Evolutionary conservation across 2,888 invertebrate species (phyloP), one percentile per base, ranked within the genome.

Genomic region (Polyommatus iphigenia): DNA sequence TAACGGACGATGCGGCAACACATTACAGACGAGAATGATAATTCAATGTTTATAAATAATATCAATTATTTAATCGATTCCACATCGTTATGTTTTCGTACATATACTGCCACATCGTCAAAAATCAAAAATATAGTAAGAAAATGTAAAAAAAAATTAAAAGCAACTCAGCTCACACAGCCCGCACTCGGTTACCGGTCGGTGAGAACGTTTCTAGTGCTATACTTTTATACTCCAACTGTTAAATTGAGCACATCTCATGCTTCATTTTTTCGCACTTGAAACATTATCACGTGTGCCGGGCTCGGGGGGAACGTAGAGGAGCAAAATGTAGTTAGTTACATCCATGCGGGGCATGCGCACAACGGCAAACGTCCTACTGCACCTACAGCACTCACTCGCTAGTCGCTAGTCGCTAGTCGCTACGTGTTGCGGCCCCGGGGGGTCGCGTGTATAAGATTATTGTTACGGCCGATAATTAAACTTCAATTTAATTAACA

Each of bases 301-400:
- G 24, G 62, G 24, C 62, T 62, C 62, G 20, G 62, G 3, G 20
- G 36, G 18, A 72, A 72, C 36, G 36, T 18, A 29, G 36, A n/a
- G n/a, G 82, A 80, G 85, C 78, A 78, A 76, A 79, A 36, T 20
- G 59, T 76, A 79, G 80, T 83, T 83, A 84, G 81, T 81, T 81
- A 85, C 83, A 81, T 79, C 41, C 86, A 86, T 86, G 85, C 86
- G 78, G 76, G 24, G 73, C 81, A 81, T 81, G 81, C 81, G 78
- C 71, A 76, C 77, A 73, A 32, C 59, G 41, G n/a, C 76, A 71
- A 72, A 75, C 77, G 13, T 62, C 62, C 62, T 62, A 62, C 62
- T 20, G 24, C 24, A 24, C 20, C 62, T 62, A 62, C 62, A 4
- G 62, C 62, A 62, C 62, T 62, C 62, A 62, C 62, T 62, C 62